Conservation (phyloP, 1,140 invertebrate genomes). For the Eufriesea mexicana region DNA sequence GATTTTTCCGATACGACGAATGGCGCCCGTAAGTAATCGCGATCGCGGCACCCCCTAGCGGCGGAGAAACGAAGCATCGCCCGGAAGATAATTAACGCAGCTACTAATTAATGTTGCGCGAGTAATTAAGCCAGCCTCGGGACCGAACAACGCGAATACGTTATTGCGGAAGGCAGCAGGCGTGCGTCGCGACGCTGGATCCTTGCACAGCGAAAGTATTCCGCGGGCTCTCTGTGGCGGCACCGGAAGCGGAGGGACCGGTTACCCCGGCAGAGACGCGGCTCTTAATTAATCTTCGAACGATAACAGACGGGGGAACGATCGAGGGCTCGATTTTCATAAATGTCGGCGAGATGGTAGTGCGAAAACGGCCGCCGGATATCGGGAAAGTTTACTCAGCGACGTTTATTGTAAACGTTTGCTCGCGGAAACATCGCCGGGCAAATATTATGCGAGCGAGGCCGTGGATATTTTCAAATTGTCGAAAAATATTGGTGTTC, state of each 20-base stretch:
- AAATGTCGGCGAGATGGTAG: background rate
- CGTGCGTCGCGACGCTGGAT: background rate
- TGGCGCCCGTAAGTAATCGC: conserved; percentile 49
- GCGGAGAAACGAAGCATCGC: background rate
- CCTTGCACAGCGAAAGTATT: no score
- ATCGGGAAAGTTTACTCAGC: background rate
- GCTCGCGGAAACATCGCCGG: background rate
- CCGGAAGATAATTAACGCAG: conserved; percentile 58
- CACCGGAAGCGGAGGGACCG: background rate
- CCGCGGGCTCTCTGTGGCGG: no score
- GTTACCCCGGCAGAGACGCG: no score
- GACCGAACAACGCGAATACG: conserved; percentile 12
- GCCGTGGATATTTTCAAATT: background rate
- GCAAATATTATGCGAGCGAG: conserved; percentile 8
- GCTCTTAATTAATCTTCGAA: background rate
- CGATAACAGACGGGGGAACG: no score
- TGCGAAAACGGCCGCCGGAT: background rate
- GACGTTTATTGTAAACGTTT: conserved; percentile 17
- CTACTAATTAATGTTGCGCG: conserved; percentile 59
- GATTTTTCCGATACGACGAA: conserved; percentile 32
- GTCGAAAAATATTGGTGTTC: conserved; percentile 8
- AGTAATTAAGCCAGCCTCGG: conserved; percentile 53
- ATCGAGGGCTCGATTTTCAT: background rate
- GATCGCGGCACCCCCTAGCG: conserved; percentile 5
- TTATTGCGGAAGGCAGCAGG: background rate